Evolutionary conservation across 2,797 vertebrate species (phyloP).

Genomic region (Pseudopleuronectes americanus): DNA sequence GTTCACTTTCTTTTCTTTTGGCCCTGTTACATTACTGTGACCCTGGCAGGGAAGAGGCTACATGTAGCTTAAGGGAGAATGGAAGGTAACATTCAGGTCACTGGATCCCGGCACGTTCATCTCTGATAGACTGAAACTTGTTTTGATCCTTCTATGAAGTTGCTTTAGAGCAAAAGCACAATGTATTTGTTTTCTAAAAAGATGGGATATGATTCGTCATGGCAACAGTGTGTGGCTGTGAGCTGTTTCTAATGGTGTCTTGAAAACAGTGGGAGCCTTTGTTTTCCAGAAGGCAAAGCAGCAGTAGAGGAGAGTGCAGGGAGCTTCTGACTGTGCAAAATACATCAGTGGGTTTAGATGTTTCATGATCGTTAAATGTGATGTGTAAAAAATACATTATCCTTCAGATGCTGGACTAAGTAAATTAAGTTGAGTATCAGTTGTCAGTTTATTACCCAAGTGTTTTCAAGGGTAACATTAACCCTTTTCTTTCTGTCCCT

Average conservation of each 20-base stretch:
- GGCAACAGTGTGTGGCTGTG: slow-evolving; percentile 29
- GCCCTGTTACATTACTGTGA: no score
- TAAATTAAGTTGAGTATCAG: not conserved
- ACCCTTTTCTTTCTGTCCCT: slow-evolving; percentile 12
- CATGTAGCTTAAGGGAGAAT: no score
- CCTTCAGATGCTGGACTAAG: not conserved
- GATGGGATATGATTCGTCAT: slow-evolving; percentile 20
- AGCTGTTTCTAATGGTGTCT: slow-evolving; percentile 37
- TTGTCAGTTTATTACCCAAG: slow-evolving; percentile 13
- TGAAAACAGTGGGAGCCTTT: slow-evolving; percentile 45
- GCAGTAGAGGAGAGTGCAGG: slow-evolving; percentile 17
- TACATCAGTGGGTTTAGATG: slow-evolving; percentile 44
- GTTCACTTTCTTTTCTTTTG: not conserved
- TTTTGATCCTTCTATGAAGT: slow-evolving; percentile 23
- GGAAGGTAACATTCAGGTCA: slow-evolving; percentile 1
- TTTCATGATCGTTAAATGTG: slow-evolving; percentile 37
- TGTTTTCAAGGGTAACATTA: not conserved
- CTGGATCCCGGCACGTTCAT: slow-evolving; percentile 1
- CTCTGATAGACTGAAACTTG: slow-evolving; percentile 2
- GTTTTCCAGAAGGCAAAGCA: slow-evolving; percentile 58
- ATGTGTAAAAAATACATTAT: slow-evolving; percentile 32
- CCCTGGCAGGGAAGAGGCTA: not conserved
- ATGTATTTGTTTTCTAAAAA: slow-evolving; percentile 23
- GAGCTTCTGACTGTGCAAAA: slow-evolving; percentile 38
- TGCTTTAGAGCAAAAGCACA: slow-evolving; percentile 5